A percentile compares a stretch with the other conserved stretches of the same genome.
phyloP scores from a whole-genome alignment of 2,888 invertebrate species.

The Ptilodon capucinus region DNA sequence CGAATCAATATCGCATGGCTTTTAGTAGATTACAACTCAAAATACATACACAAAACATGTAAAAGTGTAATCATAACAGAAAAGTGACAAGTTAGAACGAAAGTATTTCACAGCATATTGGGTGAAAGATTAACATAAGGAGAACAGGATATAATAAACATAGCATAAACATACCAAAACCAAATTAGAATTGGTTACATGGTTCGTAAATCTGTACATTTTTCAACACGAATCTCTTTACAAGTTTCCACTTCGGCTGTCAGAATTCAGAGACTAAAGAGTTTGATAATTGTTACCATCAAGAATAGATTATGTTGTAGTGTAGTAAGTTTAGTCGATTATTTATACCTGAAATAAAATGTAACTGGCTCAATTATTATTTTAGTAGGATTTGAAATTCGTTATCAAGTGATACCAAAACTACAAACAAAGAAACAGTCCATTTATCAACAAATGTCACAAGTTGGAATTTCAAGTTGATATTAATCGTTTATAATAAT shows the following conservation, averaged over 20 bases:
- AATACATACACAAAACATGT: constrained; percentile 7
- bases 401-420: too few species aligned
- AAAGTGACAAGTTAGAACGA: not conserved
- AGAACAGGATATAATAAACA: not conserved
- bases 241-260: constrained; percentile 56
- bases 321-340: constrained; percentile 7
- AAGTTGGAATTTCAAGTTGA: too few species aligned
- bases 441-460: too few species aligned
- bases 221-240: constrained; percentile 68
- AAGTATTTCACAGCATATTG: not conserved
- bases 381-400: too few species aligned
- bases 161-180: constrained; percentile 61
- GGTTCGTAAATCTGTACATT: constrained; percentile 76
- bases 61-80: constrained; percentile 26
- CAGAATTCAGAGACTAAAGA: constrained; percentile 63
- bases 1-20: constrained; percentile 1
- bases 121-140: not conserved
- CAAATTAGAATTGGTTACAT: constrained; percentile 67
- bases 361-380: too few species aligned
- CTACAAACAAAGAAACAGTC: too few species aligned
- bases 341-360: constrained; percentile 12
- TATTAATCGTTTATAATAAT: too few species aligned
- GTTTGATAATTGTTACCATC: constrained; percentile 14
- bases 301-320: constrained; percentile 22
- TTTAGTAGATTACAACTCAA: constrained; percentile 1